A percentile compares a stretch with the other conserved stretches of the same genome.
Evolutionary conservation across 2,888 invertebrate species (phyloP).

Genomic region (Caenorhabditis macrosperma): DNA sequence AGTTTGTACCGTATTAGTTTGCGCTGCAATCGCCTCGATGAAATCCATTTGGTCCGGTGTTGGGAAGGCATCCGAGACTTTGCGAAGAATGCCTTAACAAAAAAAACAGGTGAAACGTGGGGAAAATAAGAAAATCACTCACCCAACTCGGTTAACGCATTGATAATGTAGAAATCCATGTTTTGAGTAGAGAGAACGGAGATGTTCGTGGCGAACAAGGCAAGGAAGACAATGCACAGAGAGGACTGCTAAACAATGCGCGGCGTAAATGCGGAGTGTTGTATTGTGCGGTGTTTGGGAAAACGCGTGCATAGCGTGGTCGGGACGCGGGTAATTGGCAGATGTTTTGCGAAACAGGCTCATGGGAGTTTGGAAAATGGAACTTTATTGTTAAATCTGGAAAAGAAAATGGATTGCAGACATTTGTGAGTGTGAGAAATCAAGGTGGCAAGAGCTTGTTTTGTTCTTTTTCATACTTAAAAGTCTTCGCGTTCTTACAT

Average conservation of each 20-base stretch:
- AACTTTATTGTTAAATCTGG: too few relatives aligned
- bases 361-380: too few relatives aligned
- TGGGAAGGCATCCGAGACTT: slow-evolving; percentile 1
- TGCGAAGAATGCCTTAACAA: not conserved
- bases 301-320: too few relatives aligned
- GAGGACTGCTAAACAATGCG: slow-evolving; percentile 9
- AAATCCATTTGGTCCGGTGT: slow-evolving; percentile 7
- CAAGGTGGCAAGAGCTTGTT: too few relatives aligned
- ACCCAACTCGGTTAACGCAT: slow-evolving; percentile 4
- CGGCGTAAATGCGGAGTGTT: slow-evolving; percentile 23
- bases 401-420: too few relatives aligned
- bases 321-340: too few relatives aligned
- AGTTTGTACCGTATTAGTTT: not conserved
- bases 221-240: not conserved
- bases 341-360: too few relatives aligned
- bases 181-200: not conserved
- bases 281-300: slow-evolving; percentile 13
- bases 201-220: not conserved
- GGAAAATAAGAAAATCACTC: not conserved
- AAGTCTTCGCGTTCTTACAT: too few relatives aligned
- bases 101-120: not conserved
- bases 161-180: slow-evolving; percentile 17
- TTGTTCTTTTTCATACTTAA: too few relatives aligned
- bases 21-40: not conserved
- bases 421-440: too few relatives aligned